A percentile compares a stretch with the other conserved stretches of the same genome.
Evolutionary conservation across 2,888 invertebrate species (phyloP).

Genomic region (Eupithecia subfuscata): DNA sequence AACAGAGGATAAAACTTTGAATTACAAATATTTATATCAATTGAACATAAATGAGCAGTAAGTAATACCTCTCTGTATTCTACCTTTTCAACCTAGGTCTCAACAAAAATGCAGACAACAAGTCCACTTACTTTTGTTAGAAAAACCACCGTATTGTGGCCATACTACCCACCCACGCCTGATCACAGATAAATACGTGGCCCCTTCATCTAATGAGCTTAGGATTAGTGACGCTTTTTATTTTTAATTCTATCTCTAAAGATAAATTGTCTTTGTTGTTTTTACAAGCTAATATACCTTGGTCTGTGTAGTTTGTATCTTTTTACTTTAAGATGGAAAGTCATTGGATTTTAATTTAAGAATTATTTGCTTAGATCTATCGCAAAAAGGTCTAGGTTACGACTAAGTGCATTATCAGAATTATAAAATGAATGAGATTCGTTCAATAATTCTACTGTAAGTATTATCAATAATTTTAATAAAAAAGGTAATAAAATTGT

Average conservation of each 20-base stretch:
- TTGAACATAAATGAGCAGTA: not conserved
- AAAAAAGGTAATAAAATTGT: too few species aligned
- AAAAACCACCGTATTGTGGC: constrained; percentile 40
- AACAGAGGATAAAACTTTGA: not conserved
- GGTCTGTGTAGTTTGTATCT: not conserved
- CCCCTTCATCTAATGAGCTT: constrained; percentile 50
- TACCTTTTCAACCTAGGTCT: not conserved
- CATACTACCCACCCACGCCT: constrained; percentile 47
- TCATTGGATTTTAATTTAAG: not conserved
- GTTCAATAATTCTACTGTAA: too few species aligned
- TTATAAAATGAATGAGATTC: too few species aligned
- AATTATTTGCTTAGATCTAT: too few species aligned
- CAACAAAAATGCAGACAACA: not conserved
- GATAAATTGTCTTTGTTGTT: constrained; percentile 10
- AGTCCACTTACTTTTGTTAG: not conserved
- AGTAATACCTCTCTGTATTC: not conserved
- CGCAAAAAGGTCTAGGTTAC: too few species aligned
- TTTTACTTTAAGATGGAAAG: not conserved
- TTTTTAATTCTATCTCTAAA: constrained; percentile 19
- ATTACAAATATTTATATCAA: not conserved
- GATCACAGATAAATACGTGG: constrained; percentile 60
- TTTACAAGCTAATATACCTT: not conserved
- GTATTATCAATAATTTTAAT: too few species aligned
- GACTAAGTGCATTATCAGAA: too few species aligned
- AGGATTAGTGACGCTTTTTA: constrained; percentile 42